Percentiles rank a stretch among this genome's conserved stretches.
phyloP scores from a whole-genome alignment of 2,797 vertebrate species.

The Rhadinocentrus ornatus region DNA sequence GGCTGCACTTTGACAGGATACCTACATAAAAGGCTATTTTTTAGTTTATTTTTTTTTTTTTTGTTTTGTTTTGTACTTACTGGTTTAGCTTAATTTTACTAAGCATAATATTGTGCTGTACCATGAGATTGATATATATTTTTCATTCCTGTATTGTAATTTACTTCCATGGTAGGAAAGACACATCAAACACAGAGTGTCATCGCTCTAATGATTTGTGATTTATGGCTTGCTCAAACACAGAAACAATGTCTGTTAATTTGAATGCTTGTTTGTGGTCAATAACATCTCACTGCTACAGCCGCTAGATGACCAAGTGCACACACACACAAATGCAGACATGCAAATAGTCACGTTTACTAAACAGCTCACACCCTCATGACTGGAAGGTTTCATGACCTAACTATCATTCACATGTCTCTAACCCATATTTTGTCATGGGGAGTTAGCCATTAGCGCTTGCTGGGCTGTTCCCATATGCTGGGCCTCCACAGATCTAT shows the following conservation, averaged over 20 bases:
- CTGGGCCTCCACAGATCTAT: slow-evolving; percentile 83
- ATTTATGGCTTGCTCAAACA: slow-evolving; percentile 19
- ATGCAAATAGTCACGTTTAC: slow-evolving; percentile 65
- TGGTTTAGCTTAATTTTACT: slow-evolving; percentile 20
- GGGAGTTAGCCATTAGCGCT: slow-evolving; percentile 82
- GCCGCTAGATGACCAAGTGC: slow-evolving; percentile 3
- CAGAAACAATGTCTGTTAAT: slow-evolving; percentile 20
- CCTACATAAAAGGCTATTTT: slow-evolving; percentile 51
- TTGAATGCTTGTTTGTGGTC: slow-evolving; percentile 30
- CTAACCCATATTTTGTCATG: slow-evolving; percentile 78
- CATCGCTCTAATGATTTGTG: slow-evolving; percentile 1
- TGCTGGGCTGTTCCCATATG: slow-evolving; percentile 81
- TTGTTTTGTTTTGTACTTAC: slow-evolving; percentile 15
- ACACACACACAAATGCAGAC: slow-evolving; percentile 17
- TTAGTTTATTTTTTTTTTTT: slow-evolving; percentile 21
- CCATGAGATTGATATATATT: slow-evolving; percentile 4
- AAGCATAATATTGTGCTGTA: slow-evolving; percentile 4
- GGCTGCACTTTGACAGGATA: slow-evolving; percentile 59
- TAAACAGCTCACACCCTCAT: slow-evolving; percentile 47
- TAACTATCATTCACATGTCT: slow-evolving; percentile 68
- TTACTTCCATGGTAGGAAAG: background rate
- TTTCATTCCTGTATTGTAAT: slow-evolving; percentile 18
- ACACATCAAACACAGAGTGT: background rate
- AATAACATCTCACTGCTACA: slow-evolving; percentile 15
- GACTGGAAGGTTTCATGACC: slow-evolving; percentile 64